Evolutionary conservation across 2,113 vertebrate genomes (phyloP), one percentile per base, ranked within the genome.

Genomic region (Heterocephalus glaber): DNA sequence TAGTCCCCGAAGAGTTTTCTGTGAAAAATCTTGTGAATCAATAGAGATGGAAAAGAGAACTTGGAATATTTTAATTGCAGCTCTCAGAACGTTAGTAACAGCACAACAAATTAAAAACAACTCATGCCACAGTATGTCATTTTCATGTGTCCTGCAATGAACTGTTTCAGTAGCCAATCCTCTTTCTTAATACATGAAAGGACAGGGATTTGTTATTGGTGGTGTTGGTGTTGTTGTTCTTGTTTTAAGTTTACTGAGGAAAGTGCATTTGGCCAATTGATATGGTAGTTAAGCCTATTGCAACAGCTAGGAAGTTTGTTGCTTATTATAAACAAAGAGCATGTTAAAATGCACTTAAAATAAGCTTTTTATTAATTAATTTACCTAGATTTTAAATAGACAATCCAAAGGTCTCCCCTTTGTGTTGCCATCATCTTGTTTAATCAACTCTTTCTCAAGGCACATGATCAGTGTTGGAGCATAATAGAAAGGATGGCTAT

Each of bases 1-100:
- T 99, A 98, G 99, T 98, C 98, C 98, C 98, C 98, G 98, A 98
- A 98, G 98, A 98, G 97, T 98, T 97, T 98, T 98, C 98, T 99
- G 98, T 98, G 98, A 98, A 98, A 98, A 98, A 98, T 94, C 98
- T 97, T 98, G 98, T 98, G 97, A 98, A 98, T 98, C 97, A 98
- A 98, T 99, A 99, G 99, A 99, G 98, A 98, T 97, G 98, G 98
- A 99, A 98, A 98, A 98, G 98, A 98, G 98, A 98, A 98, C 97
- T 98, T 98, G 98, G 98, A 98, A 98, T 98, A 98, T 98, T 92
- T 84, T 98, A 98, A 98, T 97, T 98, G 97, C 98, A 98, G 98
- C 98, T 98, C 99, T 98, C 98, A 98, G 98, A 98, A 98, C 98
- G 98, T 98, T 98, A 98, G 98, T 97, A 98, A 98, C 98, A 98